Evolutionary conservation across 2,797 vertebrate species (phyloP).

Genomic region (Lepus townsendii): DNA sequence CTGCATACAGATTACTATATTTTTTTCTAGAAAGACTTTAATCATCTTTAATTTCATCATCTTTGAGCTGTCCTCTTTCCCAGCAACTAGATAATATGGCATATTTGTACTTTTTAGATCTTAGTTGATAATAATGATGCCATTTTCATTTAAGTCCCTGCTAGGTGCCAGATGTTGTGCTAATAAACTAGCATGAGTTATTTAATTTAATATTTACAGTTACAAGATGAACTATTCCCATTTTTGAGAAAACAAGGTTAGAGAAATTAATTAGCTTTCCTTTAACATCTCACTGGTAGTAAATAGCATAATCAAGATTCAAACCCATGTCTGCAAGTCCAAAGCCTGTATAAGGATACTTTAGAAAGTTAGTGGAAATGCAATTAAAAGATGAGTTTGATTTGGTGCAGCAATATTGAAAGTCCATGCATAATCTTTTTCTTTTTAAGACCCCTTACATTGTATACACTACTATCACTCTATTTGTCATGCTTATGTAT

Average conservation of each 20-base stretch:
- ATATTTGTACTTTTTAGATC: neutral
- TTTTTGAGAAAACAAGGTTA: constrained; percentile 11
- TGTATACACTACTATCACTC: neutral
- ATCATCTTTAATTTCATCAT: constrained; percentile 24
- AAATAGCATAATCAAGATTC: constrained; percentile 19
- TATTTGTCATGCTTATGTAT: neutral
- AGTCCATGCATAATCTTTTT: too few species aligned
- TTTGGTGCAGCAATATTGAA: too few species aligned
- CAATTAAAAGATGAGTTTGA: too few species aligned
- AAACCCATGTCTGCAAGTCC: constrained; percentile 9
- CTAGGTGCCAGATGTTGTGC: neutral
- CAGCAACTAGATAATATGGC: neutral
- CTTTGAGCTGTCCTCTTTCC: neutral
- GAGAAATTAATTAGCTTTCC: neutral
- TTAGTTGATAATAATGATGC: constrained; percentile 10
- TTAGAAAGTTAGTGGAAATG: too few species aligned
- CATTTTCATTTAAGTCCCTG: neutral
- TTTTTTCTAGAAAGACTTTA: constrained; percentile 32
- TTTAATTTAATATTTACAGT: neutral
- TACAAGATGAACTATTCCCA: neutral
- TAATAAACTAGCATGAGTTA: neutral
- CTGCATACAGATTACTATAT: neutral
- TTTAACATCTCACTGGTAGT: neutral
- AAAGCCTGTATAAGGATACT: neutral
- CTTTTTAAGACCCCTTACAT: too few species aligned